These are phyloP conservation scores for Conger conger DNA, from an alignment of 2,113 vertebrate species.

Conservation along the genomic window DNA sequence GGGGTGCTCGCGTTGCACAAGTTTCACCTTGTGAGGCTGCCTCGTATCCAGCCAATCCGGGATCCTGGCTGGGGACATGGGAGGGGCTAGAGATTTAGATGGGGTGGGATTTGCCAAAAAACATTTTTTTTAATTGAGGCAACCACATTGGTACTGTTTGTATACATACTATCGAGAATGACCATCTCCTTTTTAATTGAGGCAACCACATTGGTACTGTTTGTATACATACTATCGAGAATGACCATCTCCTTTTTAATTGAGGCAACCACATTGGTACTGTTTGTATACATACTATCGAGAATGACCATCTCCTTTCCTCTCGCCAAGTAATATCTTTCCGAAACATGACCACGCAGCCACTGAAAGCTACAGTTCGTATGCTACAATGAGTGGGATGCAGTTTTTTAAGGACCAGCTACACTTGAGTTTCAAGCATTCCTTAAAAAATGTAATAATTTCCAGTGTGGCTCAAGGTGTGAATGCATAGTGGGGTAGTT, in stretches of 20 bases:
- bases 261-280: neutral
- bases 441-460: neutral
- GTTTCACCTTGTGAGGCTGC: neutral
- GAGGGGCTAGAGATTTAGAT: neutral
- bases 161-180: too few species aligned
- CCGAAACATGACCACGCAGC: neutral
- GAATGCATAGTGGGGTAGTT: neutral
- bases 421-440: neutral
- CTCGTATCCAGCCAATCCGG: neutral
- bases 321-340: neutral
- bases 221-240: too few species aligned
- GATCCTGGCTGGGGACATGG: neutral
- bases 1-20: neutral
- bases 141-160: neutral
- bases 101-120: neutral
- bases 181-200: neutral
- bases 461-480: neutral
- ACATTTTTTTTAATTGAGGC: neutral
- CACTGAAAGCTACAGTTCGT: neutral
- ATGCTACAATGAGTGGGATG: neutral
- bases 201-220: neutral
- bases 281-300: neutral
- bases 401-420: neutral
- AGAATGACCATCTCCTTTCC: neutral
- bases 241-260: too few species aligned